Conservation (phyloP, 2,113 vertebrate genomes). For the Castor canadensis region DNA sequence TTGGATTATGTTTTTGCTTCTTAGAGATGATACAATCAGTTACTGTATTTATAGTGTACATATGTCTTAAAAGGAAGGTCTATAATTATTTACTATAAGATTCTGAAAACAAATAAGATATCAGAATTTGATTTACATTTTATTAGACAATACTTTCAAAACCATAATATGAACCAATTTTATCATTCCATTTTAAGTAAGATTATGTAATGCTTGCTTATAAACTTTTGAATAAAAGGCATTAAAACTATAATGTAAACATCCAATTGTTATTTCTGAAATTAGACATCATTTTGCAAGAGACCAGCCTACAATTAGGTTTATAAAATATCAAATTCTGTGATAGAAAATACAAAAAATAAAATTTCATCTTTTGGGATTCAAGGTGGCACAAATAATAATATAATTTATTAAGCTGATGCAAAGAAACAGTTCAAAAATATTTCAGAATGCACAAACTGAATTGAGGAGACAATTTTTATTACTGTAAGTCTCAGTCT, state of each 20-base stretch:
- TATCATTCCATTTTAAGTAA: not conserved
- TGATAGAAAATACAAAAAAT: not conserved
- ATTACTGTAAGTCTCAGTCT: not conserved
- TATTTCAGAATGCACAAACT: not conserved
- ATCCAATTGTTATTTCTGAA: not conserved
- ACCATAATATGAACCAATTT: not conserved
- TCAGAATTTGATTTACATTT: not conserved
- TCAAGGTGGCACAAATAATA: not conserved
- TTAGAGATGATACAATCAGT: not conserved
- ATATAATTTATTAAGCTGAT: not conserved
- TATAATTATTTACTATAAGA: not conserved
- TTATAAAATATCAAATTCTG: not conserved
- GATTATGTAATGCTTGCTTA: not conserved
- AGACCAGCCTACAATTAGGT: not conserved
- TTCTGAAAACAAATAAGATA: not conserved
- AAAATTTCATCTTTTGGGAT: not conserved
- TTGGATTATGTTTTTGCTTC: constrained; percentile 60
- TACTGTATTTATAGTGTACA: not conserved
- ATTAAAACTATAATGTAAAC: not conserved
- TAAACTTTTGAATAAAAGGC: not conserved
- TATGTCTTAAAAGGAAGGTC: not conserved
- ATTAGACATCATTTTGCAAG: constrained; percentile 4
- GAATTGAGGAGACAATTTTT: not conserved
- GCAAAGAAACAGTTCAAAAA: not conserved
- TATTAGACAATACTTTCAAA: not conserved